phyloP scores from a whole-genome alignment of 1,140 invertebrate genomes.

The Bombus balteatus region DNA sequence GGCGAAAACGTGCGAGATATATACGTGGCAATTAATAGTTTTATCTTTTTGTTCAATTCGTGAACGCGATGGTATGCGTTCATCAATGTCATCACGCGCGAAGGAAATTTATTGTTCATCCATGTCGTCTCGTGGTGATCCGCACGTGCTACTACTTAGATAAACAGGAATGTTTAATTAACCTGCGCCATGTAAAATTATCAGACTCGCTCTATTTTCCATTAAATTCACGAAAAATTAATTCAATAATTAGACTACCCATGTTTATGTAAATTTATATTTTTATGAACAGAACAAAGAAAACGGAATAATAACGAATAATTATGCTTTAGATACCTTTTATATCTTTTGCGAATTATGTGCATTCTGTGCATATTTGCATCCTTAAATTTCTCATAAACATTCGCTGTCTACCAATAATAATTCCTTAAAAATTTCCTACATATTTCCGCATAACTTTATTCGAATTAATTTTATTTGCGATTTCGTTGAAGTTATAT shows the following conservation, averaged over 20 bases:
- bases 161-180: not conserved
- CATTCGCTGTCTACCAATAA: not conserved
- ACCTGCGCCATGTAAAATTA: not conserved
- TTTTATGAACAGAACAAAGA: not conserved
- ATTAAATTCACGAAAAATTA: not conserved
- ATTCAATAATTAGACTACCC: not conserved
- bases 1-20: not conserved
- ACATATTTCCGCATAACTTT: not conserved
- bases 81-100: not conserved
- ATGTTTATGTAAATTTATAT: not conserved
- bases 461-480: not conserved
- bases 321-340: not conserved
- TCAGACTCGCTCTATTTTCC: not conserved
- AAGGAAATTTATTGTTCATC: constrained; percentile 24
- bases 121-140: not conserved
- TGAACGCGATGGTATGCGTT: not conserved
- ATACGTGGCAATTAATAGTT: not conserved
- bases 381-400: not conserved
- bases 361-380: not conserved
- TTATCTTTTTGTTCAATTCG: no score
- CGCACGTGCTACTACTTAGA: not conserved
- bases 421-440: not conserved
- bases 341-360: not conserved
- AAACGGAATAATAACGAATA: not conserved
- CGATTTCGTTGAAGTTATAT: not conserved